A percentile compares a stretch with the other conserved stretches of the same genome.
phyloP scores from a whole-genome alignment of 2,113 vertebrate genomes.

The Monarcha castaneiventris region DNA sequence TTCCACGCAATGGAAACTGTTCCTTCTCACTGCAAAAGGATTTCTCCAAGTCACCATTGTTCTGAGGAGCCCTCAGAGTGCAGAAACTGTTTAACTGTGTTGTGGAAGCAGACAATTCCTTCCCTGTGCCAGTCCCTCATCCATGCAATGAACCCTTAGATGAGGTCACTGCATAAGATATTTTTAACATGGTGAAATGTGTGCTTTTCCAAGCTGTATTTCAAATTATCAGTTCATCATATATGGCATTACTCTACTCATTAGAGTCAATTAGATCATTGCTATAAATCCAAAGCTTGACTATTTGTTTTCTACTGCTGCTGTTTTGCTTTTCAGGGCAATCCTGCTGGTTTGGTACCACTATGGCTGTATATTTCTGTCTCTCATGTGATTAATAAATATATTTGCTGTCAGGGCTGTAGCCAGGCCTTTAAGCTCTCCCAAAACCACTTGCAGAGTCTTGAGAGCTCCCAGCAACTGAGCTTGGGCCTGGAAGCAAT shows the following conservation, averaged over 20 bases:
- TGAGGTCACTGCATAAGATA: not conserved
- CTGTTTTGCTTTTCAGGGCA: not conserved
- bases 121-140: not conserved
- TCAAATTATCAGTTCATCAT: not conserved
- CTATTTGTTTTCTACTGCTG: conserved; percentile 4
- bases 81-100: not conserved
- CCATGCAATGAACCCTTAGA: not conserved
- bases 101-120: not conserved
- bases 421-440: not conserved
- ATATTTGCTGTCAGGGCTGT: not conserved
- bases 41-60: not conserved
- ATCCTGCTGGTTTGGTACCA: not conserved
- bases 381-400: not conserved
- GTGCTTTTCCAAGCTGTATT: conserved; percentile 1
- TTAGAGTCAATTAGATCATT: not conserved
- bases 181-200: not conserved
- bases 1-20: not conserved
- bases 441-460: not conserved
- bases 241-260: not conserved
- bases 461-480: not conserved
- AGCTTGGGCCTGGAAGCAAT: conserved; percentile 34
- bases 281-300: not conserved
- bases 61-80: not conserved
- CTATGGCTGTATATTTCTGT: not conserved
- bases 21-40: not conserved